Evolutionary conservation across 2,797 vertebrate genomes (phyloP).

Genomic region (Phrynocephalus vlangalii): DNA sequence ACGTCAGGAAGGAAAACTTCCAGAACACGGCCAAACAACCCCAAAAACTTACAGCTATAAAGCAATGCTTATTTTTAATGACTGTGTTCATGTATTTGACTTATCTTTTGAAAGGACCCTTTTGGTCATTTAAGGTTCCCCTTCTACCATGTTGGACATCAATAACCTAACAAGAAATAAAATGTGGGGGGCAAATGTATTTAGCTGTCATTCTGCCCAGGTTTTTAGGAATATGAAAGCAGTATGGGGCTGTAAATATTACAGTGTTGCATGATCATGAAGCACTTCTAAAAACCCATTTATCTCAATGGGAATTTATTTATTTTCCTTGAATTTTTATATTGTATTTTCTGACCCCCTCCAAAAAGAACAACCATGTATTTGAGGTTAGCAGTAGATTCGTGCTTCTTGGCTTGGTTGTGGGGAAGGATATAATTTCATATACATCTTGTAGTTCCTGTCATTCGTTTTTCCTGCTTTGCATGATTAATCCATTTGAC

Average conservation of each 20-base stretch:
- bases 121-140: constrained; percentile 23
- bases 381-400: too few relatives aligned
- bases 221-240: neutral
- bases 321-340: too few relatives aligned
- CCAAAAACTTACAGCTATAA: neutral
- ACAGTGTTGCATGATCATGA: neutral
- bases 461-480: too few relatives aligned
- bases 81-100: constrained; percentile 51
- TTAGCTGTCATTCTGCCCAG: neutral
- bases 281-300: neutral
- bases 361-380: too few relatives aligned
- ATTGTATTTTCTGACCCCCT: too few relatives aligned
- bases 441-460: too few relatives aligned
- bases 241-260: neutral
- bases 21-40: too few relatives aligned
- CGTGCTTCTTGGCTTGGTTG: too few relatives aligned
- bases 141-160: neutral
- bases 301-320: neutral
- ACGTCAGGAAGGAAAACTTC: too few relatives aligned
- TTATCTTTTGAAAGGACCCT: constrained; percentile 29
- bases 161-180: neutral
- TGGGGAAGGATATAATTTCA: too few relatives aligned
- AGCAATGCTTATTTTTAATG: constrained; percentile 35
- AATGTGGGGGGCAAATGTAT: neutral
- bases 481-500: too few relatives aligned